Evolutionary conservation across 1,140 invertebrate species (phyloP), one percentile per base, ranked within the genome.

Genomic region (Drosophila guanche): DNA sequence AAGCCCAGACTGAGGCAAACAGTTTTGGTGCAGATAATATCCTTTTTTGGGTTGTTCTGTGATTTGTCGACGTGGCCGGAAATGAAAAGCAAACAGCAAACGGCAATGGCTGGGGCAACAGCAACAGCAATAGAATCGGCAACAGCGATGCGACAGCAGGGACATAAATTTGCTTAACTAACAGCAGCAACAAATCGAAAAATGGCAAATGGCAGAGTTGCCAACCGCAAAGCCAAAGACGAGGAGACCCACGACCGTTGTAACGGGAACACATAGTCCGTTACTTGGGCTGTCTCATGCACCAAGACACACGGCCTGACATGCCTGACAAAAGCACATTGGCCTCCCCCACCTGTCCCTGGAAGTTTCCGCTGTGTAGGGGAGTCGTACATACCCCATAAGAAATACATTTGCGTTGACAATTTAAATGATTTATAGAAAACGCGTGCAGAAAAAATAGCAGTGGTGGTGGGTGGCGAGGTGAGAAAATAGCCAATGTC

Each of bases 31-130:
- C 75, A 81, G 83, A 86, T 86, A 81, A 86, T 86, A 88, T 86
- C 81, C 81, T 86, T 86, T 88, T 83, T 63, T 47, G 74, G 62
- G 33, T 67, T 58, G 60, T 55, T 66, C 78, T 86, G 62, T 88
- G 83, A 86, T 86, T 86, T 88, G 83, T 86, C 83, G 83, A 79
- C 83, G 78, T 88, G 74, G 83, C 83, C 81, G 81, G 81, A 86
- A 86, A 86, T 86, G 81, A 86, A 86, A 86, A 86, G 74, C 83
- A 86, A 86, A 86, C 79, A 86, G 69, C 81, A 63, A 86, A 86
- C 79, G 88, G 69, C 81, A 63, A 22, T 43, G 59, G 41, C 55
- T 22, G 8, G 42, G 55, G 27, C 10, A 33, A 5, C 27, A 45
- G 37, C 47, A 46, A 4, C 58, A 50, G 40, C 52, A 51, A 8